Conservation (phyloP, 2,888 invertebrate species). For the Leptopilina myrica region DNA sequence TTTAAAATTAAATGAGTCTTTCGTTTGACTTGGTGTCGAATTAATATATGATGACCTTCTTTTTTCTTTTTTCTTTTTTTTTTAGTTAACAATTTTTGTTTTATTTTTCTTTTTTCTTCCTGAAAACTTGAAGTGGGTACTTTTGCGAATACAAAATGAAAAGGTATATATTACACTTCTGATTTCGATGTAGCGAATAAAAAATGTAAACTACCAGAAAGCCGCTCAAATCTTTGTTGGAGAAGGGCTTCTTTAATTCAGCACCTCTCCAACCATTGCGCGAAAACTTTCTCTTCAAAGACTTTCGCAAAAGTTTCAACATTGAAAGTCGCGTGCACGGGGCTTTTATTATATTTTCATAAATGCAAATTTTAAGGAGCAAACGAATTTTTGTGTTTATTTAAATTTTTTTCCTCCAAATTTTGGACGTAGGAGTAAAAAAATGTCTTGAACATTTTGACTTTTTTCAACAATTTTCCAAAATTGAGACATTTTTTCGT, state of each 20-base stretch:
- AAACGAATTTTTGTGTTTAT: no score
- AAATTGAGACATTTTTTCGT: no score
- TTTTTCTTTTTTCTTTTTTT: background rate
- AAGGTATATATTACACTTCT: constrained; percentile 2
- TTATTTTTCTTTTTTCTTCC: background rate
- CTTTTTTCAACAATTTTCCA: no score
- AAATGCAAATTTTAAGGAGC: background rate
- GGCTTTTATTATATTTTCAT: background rate
- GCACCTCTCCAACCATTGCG: background rate
- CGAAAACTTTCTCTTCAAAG: background rate
- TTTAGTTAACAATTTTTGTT: background rate
- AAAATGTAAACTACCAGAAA: background rate
- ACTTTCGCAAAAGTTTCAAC: background rate
- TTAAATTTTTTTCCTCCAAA: no score
- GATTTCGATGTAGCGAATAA: background rate
- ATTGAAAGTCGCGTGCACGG: background rate
- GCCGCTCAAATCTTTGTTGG: background rate
- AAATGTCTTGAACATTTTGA: no score
- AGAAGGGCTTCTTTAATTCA: constrained; percentile 22
- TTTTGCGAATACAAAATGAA: background rate
- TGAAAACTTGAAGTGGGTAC: background rate
- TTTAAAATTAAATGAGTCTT: constrained; percentile 20
- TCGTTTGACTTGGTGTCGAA: background rate
- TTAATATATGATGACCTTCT: constrained; percentile 1
- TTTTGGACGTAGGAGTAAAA: no score